A percentile compares a stretch with the other conserved stretches of the same genome.
Conservation (phyloP, 2,797 vertebrate genomes). For the Anas bahamensis region DNA sequence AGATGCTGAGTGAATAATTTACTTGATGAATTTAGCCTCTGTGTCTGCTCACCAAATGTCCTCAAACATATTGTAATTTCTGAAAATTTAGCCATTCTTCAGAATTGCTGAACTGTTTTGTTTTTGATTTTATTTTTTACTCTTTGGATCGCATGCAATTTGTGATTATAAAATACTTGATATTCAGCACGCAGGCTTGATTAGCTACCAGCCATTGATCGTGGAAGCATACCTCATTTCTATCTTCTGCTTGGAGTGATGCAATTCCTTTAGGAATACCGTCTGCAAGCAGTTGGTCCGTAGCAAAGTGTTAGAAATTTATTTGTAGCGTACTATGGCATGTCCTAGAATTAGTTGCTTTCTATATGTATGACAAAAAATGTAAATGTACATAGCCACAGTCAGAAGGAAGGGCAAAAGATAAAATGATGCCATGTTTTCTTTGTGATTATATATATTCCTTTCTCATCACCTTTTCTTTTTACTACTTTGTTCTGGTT, state of each 20-base stretch:
- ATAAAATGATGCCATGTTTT: not conserved
- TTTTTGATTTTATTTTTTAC: not conserved
- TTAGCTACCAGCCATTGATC: not conserved
- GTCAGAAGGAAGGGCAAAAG: not conserved
- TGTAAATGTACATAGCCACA: not conserved
- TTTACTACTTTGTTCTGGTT: not conserved
- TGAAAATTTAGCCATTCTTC: slow-evolving; percentile 9
- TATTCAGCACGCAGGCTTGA: not conserved
- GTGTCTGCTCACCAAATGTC: slow-evolving; percentile 27
- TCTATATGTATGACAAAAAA: not conserved
- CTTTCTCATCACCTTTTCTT: not conserved
- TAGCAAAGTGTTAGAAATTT: not conserved
- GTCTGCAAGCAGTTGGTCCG: not conserved
- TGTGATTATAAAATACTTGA: slow-evolving; percentile 21
- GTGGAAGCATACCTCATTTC: not conserved
- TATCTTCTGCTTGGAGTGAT: not conserved
- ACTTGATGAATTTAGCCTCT: slow-evolving; percentile 45
- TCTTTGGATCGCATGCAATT: not conserved
- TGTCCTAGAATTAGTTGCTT: not conserved
- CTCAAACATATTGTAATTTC: slow-evolving; percentile 2
- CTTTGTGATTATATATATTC: not conserved
- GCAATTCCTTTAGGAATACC: not conserved
- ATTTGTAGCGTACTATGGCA: not conserved
- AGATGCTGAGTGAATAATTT: slow-evolving; percentile 54
- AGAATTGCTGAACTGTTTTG: not conserved